phyloP scores from a whole-genome alignment of 1,140 invertebrate genomes.

The Saxidomus purpurata region DNA sequence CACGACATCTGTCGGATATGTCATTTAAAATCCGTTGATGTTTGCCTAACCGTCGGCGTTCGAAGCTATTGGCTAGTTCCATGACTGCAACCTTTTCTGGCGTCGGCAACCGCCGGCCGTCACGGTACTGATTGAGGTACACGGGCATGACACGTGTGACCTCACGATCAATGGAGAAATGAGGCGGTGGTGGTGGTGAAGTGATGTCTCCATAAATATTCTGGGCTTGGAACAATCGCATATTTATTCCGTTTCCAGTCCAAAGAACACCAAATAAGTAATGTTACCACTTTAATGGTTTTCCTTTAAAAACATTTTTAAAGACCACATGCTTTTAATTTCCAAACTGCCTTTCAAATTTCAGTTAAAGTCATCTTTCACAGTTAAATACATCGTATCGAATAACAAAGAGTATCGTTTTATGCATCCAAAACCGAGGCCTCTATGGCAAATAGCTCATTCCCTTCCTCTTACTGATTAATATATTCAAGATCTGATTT shows the following conservation, averaged over 20 bases:
- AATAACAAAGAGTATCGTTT: too few species aligned
- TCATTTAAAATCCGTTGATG: slow-evolving; percentile 77
- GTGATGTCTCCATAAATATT: slow-evolving; percentile 34
- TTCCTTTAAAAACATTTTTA: neutral
- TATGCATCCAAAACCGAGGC: too few species aligned
- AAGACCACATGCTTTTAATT: neutral
- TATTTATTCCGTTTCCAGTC: slow-evolving; percentile 23
- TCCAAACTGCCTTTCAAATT: neutral
- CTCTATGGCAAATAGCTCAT: too few species aligned
- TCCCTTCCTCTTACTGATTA: too few species aligned
- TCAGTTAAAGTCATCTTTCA: too few species aligned
- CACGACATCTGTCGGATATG: slow-evolving; percentile 74
- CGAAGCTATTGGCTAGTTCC: slow-evolving; percentile 73
- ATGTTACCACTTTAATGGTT: neutral
- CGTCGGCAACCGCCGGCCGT: slow-evolving; percentile 74
- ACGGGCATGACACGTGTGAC: slow-evolving; percentile 60
- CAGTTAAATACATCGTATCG: too few species aligned
- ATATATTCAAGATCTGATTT: too few species aligned
- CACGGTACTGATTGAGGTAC: slow-evolving; percentile 68
- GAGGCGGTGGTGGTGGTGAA: slow-evolving; percentile 68
- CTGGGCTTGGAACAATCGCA: slow-evolving; percentile 70
- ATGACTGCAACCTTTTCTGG: slow-evolving; percentile 76
- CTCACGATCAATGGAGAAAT: slow-evolving; percentile 68
- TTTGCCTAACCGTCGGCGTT: slow-evolving; percentile 75
- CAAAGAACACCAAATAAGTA: too few species aligned